Evolutionary conservation across 2,113 vertebrate genomes (phyloP).

Genomic region (Nycticorax nycticorax): DNA sequence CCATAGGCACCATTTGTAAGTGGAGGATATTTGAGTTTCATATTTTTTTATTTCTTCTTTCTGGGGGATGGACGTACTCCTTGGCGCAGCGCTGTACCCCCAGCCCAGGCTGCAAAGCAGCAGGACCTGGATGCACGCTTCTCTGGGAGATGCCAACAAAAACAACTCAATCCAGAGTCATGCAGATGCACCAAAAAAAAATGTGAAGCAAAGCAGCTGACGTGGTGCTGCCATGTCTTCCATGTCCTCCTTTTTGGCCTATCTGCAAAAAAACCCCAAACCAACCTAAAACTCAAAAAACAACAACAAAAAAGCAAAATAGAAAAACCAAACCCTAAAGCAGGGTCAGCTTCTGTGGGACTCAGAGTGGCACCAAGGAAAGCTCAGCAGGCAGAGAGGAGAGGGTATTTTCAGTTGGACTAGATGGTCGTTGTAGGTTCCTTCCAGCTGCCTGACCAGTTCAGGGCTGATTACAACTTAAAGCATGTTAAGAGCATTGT

Average conservation of each 20-base stretch:
- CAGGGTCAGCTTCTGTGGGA: neutral
- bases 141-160: neutral
- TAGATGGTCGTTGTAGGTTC: too few relatives aligned
- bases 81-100: neutral
- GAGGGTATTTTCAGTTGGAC: neutral
- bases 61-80: neutral
- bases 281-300: too few relatives aligned
- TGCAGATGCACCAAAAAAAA: neutral
- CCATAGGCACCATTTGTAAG: slow-evolving; percentile 66
- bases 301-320: too few relatives aligned
- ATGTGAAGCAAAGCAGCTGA: neutral
- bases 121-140: neutral
- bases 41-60: neutral
- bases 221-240: neutral
- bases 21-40: neutral
- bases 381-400: neutral
- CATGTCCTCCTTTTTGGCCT: neutral
- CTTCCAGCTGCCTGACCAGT: neutral
- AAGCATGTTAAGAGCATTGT: neutral
- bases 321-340: neutral
- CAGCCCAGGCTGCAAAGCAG: slow-evolving; percentile 11
- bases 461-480: neutral
- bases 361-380: neutral
- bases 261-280: neutral
- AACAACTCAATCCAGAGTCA: slow-evolving; percentile 14